These are phyloP conservation scores for Scelioninae gen. 1 DNA, from an alignment of 2,888 invertebrate genomes.

Conservation along the genomic window DNA sequence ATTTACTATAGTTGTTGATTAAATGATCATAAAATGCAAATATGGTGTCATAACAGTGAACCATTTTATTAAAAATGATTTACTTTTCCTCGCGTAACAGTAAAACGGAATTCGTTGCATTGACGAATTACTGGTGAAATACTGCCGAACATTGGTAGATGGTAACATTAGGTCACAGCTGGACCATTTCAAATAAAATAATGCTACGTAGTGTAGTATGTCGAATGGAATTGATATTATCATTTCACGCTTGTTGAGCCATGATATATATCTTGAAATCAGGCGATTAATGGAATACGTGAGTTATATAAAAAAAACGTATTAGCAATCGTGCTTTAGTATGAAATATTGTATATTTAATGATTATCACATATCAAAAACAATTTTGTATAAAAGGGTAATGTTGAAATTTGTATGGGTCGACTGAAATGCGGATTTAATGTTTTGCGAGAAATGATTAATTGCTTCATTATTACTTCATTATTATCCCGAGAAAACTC, in stretches of 20 bases:
- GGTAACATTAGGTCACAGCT: constrained; percentile 36
- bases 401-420: not conserved
- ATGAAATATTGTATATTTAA: too few species aligned
- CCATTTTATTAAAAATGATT: too few species aligned
- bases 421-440: constrained; percentile 16
- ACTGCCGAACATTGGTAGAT: constrained; percentile 24
- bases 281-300: not conserved
- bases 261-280: constrained; percentile 14
- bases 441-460: constrained; percentile 36
- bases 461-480: constrained; percentile 25
- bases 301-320: too few species aligned
- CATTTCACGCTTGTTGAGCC: constrained; percentile 6
- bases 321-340: too few species aligned
- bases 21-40: too few species aligned
- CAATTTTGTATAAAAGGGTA: too few species aligned
- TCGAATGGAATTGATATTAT: constrained; percentile 33
- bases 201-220: not conserved
- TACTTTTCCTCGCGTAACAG: too few species aligned
- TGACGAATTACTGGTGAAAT: constrained; percentile 12
- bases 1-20: too few species aligned
- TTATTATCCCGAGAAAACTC: constrained; percentile 9
- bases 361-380: too few species aligned
- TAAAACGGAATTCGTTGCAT: not conserved
- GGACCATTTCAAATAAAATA: constrained; percentile 38
- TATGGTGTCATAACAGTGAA: too few species aligned